phyloP scores from a whole-genome alignment of 2,888 invertebrate species.

The Cephus pulcher region DNA sequence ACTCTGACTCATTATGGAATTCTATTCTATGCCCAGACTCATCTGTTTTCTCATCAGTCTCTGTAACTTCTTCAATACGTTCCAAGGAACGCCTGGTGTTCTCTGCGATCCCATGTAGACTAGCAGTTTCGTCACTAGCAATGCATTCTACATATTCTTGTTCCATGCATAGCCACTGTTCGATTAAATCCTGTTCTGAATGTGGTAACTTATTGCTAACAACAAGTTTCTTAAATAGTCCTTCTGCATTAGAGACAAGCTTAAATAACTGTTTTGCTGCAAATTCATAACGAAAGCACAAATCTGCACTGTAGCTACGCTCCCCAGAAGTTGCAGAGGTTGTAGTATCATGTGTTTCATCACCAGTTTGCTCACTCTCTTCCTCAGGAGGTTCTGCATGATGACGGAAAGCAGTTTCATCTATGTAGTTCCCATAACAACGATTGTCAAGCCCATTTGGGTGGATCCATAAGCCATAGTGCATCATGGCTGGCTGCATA shows the following conservation, averaged over 20 bases:
- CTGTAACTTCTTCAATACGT: constrained; percentile 70
- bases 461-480: constrained; percentile 46
- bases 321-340: constrained; percentile 60
- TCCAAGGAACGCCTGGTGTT: constrained; percentile 69
- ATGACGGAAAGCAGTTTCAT: constrained; percentile 31
- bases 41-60: constrained; percentile 62
- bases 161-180: constrained; percentile 86
- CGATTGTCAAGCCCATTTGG: constrained; percentile 43
- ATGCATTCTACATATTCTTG: constrained; percentile 90
- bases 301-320: constrained; percentile 62
- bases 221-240: constrained; percentile 81
- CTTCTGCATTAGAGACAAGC: constrained; percentile 85
- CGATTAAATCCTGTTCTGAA: constrained; percentile 79
- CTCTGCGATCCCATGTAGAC: constrained; percentile 65
- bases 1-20: constrained; percentile 58
- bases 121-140: constrained; percentile 68
- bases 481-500: constrained; percentile 41
- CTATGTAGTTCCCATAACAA: constrained; percentile 40
- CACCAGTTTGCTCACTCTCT: constrained; percentile 55
- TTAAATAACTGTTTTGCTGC: constrained; percentile 86
- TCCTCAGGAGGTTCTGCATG: constrained; percentile 46
- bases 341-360: constrained; percentile 56
- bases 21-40: constrained; percentile 53
- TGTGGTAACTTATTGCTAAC: constrained; percentile 78
- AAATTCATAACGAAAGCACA: constrained; percentile 80